Conservation (phyloP, 2,113 vertebrate species). For the Laticauda colubrina region DNA sequence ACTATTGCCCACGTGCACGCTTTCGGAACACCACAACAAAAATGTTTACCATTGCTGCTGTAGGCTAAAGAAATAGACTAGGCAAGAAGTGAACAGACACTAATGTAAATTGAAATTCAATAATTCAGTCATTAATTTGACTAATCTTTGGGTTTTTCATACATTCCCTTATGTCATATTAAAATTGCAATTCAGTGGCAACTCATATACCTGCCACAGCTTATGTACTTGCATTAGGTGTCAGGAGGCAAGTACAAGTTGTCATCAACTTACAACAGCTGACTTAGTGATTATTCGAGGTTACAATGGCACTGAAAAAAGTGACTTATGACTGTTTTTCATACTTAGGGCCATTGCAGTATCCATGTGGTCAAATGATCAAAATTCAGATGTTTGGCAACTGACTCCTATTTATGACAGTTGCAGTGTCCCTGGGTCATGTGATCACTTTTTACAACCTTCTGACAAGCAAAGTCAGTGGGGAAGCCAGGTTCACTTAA, state of each 20-base stretch:
- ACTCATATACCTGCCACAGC: neutral
- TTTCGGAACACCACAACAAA: too few relatives aligned
- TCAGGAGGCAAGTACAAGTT: neutral
- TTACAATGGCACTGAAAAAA: neutral
- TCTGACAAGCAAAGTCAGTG: neutral
- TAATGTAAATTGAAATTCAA: neutral
- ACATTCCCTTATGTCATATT: neutral
- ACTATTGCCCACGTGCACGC: too few relatives aligned
- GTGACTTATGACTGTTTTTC: neutral
- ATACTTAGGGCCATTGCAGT: neutral
- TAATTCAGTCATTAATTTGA: neutral
- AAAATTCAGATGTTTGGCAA: neutral
- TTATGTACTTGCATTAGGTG: neutral
- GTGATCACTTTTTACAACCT: neutral
- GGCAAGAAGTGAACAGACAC: neutral
- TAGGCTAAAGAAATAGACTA: neutral
- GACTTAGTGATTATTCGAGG: neutral
- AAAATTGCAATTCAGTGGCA: neutral
- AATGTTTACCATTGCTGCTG: too few relatives aligned
- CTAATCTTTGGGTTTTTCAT: neutral
- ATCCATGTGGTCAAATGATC: neutral
- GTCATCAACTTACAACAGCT: neutral
- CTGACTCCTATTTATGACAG: neutral
- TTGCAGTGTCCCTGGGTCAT: neutral
- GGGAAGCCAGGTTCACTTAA: neutral